These are phyloP conservation scores for Notiomystis cincta DNA, from an alignment of 2,113 vertebrate species.

Conservation along the genomic window DNA sequence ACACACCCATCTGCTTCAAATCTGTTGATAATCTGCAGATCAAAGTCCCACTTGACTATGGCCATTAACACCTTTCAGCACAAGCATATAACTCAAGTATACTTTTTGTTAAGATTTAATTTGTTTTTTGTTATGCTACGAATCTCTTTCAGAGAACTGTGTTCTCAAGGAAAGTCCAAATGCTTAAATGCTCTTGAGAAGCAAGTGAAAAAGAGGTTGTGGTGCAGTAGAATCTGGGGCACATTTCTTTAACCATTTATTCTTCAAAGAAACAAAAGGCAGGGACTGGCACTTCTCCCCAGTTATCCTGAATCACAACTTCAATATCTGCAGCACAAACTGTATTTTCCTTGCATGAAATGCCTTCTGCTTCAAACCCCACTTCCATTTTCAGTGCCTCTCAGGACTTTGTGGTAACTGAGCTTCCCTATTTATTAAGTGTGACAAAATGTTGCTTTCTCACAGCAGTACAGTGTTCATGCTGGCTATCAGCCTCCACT, in stretches of 20 bases:
- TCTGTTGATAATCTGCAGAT: not conserved
- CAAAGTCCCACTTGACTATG: not conserved
- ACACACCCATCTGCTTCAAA: not conserved
- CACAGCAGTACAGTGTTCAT: not conserved
- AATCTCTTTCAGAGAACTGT: not conserved
- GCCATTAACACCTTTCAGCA: not conserved
- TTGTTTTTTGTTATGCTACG: not conserved
- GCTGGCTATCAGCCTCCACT: not conserved
- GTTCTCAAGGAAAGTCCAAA: not conserved
- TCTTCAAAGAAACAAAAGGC: not conserved
- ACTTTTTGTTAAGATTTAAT: not conserved
- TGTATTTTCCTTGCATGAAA: not conserved
- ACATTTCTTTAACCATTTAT: not conserved
- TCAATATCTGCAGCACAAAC: not conserved
- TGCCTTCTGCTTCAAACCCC: not conserved
- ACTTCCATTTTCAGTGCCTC: not conserved
- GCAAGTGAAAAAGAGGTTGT: fast-evolving
- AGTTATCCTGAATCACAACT: not conserved
- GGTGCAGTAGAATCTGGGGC: not conserved
- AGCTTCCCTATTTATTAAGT: not conserved
- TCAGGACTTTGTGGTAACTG: not conserved
- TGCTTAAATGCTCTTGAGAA: not conserved
- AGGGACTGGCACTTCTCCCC: not conserved
- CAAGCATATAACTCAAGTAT: not conserved
- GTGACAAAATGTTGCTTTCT: not conserved